These are phyloP conservation scores for Apis laboriosa DNA, from an alignment of 1,140 invertebrate species.

Conservation along the genomic window DNA sequence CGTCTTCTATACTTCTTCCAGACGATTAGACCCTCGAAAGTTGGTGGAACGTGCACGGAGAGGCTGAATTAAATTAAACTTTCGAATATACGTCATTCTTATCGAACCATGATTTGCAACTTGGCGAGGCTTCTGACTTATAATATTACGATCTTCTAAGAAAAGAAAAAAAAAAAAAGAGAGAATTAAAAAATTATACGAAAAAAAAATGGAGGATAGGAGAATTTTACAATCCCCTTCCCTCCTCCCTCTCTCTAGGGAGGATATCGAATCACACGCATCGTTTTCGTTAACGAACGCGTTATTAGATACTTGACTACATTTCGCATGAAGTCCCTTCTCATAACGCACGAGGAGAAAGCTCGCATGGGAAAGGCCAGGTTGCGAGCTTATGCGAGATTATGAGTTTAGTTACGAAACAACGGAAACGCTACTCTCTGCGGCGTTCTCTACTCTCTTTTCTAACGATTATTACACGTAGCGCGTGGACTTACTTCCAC, in stretches of 20 bases:
- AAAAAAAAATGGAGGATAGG: too few species aligned
- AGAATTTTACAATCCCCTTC: too few species aligned
- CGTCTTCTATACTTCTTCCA: conserved; percentile 65
- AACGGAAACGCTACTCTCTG: conserved; percentile 56
- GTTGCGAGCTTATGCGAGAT: conserved; percentile 79
- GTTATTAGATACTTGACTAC: conserved; percentile 72
- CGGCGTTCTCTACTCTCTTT: conserved; percentile 66
- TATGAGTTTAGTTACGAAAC: conserved; percentile 79
- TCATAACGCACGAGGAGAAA: conserved; percentile 60
- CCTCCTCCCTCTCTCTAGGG: too few species aligned
- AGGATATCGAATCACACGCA: background rate
- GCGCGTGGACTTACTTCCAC: conserved; percentile 5
- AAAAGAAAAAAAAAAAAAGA: background rate
- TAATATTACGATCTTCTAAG: background rate
- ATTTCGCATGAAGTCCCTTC: conserved; percentile 72
- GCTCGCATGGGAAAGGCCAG: conserved; percentile 78
- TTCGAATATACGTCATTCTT: conserved; percentile 55
- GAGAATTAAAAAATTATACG: too few species aligned
- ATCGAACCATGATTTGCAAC: conserved; percentile 12
- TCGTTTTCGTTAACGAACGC: conserved; percentile 70
- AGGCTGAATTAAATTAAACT: conserved; percentile 59
- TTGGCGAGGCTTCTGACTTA: background rate
- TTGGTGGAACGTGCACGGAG: conserved; percentile 36
- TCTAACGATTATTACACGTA: conserved; percentile 73
- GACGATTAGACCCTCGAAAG: conserved; percentile 64